A percentile compares a stretch with the other conserved stretches of the same genome.
Evolutionary conservation across 2,888 invertebrate genomes (phyloP).

Genomic region (Meghimatium bilineatum): DNA sequence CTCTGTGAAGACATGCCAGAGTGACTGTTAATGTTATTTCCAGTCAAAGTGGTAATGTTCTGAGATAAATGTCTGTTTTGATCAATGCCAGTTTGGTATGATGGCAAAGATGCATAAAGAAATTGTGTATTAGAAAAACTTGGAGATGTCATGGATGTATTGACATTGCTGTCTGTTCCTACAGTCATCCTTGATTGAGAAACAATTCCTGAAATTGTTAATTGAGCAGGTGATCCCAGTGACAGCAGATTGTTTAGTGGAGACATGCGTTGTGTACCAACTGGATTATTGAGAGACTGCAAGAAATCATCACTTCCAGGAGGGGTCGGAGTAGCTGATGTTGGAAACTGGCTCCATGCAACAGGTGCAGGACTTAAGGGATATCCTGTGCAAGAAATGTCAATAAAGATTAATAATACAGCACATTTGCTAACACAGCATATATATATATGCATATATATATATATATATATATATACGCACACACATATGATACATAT

Average conservation of each 20-base stretch:
- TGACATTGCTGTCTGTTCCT: conserved; percentile 30
- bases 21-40: neutral
- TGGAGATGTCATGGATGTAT: conserved; percentile 4
- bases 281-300: conserved; percentile 4
- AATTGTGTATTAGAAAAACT: conserved; percentile 4
- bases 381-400: conserved; percentile 34
- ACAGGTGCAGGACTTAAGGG: conserved; percentile 38
- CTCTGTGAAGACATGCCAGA: conserved; percentile 52
- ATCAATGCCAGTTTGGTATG: conserved; percentile 12
- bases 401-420: neutral
- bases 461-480: too few relatives aligned
- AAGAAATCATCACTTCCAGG: conserved; percentile 1
- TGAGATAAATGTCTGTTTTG: conserved; percentile 1
- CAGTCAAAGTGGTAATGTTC: neutral
- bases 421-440: too few relatives aligned
- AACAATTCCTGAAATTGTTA: neutral
- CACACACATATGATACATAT: too few relatives aligned
- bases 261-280: conserved; percentile 42
- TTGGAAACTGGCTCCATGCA: conserved; percentile 30
- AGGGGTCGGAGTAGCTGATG: conserved; percentile 18
- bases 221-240: conserved; percentile 50
- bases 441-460: too few relatives aligned
- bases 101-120: neutral
- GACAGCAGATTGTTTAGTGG: conserved; percentile 58
- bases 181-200: conserved; percentile 19